Percentiles rank a stretch among this genome's conserved stretches.
Evolutionary conservation across 1,140 invertebrate species (phyloP).

Genomic region (Carcinoscorpius rotundicauda): DNA sequence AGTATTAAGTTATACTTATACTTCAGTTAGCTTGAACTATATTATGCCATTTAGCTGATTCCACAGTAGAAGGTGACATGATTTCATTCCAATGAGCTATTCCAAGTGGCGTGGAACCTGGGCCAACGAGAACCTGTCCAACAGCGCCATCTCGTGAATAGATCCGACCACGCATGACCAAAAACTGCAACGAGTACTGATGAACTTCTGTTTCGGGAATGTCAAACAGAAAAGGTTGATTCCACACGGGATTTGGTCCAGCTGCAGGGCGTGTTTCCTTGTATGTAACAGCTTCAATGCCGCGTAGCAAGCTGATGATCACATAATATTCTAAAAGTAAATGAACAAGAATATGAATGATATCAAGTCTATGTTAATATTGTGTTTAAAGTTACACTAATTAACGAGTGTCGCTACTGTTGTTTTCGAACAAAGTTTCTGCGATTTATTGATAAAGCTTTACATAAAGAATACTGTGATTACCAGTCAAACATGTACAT

Average conservation of each 20-base stretch:
- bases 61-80: constrained; percentile 14
- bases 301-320: constrained; percentile 10
- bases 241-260: constrained; percentile 17
- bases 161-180: constrained; percentile 18
- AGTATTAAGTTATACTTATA: no score
- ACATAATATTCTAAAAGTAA: constrained; percentile 9
- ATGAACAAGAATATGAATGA: not conserved
- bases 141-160: constrained; percentile 19
- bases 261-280: constrained; percentile 6
- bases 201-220: constrained; percentile 3
- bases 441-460: no score
- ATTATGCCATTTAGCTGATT: constrained; percentile 23
- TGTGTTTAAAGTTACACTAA: no score
- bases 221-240: constrained; percentile 19
- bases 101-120: constrained; percentile 11
- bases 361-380: not conserved
- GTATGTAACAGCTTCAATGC: constrained; percentile 3
- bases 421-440: no score
- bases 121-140: constrained; percentile 23
- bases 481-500: no score
- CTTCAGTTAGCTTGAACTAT: constrained; percentile 1
- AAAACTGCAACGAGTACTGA: constrained; percentile 18
- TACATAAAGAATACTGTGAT: no score
- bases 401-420: no score
- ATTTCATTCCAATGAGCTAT: constrained; percentile 22